These are phyloP conservation scores for Dinothrombium tinctorium DNA, from an alignment of 1,140 invertebrate genomes.

Conservation along the genomic window DNA sequence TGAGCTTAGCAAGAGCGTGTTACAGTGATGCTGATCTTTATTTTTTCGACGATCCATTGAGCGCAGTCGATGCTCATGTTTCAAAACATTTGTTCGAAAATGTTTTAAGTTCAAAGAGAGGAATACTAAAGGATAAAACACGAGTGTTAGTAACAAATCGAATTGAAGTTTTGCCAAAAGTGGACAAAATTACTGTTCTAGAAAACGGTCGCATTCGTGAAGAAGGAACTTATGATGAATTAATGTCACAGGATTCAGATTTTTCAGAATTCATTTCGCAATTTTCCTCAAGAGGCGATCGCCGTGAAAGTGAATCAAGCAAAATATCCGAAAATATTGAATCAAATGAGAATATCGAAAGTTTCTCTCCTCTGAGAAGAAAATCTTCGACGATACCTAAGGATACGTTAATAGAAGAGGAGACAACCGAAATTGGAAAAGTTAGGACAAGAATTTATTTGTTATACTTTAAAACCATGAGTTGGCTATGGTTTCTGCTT, in stretches of 20 bases:
- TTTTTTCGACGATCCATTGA: constrained; percentile 24
- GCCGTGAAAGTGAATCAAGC: neutral
- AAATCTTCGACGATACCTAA: neutral
- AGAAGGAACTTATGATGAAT: constrained; percentile 24
- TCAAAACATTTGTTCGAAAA: constrained; percentile 24
- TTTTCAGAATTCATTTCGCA: constrained; percentile 29
- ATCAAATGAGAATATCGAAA: neutral
- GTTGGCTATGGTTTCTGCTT: constrained; percentile 2
- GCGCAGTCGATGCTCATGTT: constrained; percentile 23
- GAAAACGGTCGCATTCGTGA: constrained; percentile 26
- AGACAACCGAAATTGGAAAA: constrained; percentile 20
- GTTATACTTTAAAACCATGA: constrained; percentile 3
- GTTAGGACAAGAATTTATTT: constrained; percentile 8
- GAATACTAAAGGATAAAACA: constrained; percentile 18
- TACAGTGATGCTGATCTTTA: constrained; percentile 17
- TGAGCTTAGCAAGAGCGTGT: constrained; percentile 41
- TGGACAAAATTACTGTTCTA: constrained; percentile 22
- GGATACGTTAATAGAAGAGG: constrained; percentile 55
- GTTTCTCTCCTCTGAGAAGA: neutral
- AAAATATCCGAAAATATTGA: neutral
- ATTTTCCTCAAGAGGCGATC: neutral
- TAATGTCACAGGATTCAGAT: constrained; percentile 18
- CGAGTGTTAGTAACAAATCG: constrained; percentile 23
- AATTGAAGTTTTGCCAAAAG: constrained; percentile 20
- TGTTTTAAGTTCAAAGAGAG: constrained; percentile 20